Conservation (phyloP, 1,140 invertebrate species). For the Anadara kagoshimensis region DNA sequence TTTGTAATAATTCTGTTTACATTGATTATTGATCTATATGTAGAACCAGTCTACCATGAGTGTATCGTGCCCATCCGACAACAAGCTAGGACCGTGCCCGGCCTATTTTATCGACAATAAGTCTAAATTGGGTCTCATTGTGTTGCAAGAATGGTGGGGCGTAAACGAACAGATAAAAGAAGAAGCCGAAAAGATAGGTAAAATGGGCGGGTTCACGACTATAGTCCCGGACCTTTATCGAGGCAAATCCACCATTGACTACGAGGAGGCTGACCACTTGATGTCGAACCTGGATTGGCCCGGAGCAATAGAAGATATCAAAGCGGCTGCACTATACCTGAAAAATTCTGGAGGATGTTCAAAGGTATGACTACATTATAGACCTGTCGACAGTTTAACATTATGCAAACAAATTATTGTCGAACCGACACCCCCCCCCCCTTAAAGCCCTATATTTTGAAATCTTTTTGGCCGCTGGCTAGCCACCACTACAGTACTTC, state of each 20-base stretch:
- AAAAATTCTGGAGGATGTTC: slow-evolving; percentile 47
- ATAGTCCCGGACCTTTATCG: slow-evolving; percentile 69
- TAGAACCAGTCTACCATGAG: too few species aligned
- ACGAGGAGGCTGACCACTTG: slow-evolving; percentile 65
- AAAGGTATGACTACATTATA: too few species aligned
- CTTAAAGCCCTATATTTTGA: not conserved
- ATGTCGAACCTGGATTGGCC: slow-evolving; percentile 67
- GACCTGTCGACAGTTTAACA: too few species aligned
- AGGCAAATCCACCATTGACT: slow-evolving; percentile 63
- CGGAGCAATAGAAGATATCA: slow-evolving; percentile 67
- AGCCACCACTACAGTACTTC: not conserved
- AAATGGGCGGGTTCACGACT: slow-evolving; percentile 52
- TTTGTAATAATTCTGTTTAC: too few species aligned
- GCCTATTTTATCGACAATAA: slow-evolving; percentile 14
- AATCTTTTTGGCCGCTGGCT: not conserved
- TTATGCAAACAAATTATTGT: too few species aligned
- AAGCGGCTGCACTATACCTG: slow-evolving; percentile 58
- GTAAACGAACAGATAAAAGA: slow-evolving; percentile 68
- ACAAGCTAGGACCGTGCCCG: slow-evolving; percentile 32
- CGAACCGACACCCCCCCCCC: not conserved
- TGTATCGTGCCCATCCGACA: slow-evolving; percentile 9
- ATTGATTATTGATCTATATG: too few species aligned
- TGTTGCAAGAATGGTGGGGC: slow-evolving; percentile 70
- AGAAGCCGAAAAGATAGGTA: slow-evolving; percentile 53
- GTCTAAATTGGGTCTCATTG: slow-evolving; percentile 35